phyloP scores from a whole-genome alignment of 2,888 invertebrate genomes.

The Chesias legatella region DNA sequence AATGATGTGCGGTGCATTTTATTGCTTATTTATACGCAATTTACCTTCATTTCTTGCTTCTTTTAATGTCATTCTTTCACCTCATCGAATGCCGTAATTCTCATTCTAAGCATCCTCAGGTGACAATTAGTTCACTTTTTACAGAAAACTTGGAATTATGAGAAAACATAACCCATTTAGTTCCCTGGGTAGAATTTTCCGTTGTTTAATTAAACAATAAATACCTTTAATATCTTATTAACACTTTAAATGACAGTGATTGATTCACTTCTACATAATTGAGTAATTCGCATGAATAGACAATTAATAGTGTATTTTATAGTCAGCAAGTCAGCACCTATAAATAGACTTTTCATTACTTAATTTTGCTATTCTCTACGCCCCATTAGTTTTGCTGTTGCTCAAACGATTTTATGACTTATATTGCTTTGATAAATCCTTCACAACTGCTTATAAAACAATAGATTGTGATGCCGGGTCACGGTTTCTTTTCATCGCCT shows the following conservation, averaged over 20 bases:
- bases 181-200: constrained; percentile 11
- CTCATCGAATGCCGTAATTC: constrained; percentile 29
- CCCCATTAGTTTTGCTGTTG: constrained; percentile 20
- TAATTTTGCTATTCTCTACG: constrained; percentile 20
- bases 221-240: constrained; percentile 31
- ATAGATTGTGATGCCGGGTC: no score
- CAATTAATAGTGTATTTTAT: constrained; percentile 22
- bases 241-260: constrained; percentile 37
- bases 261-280: constrained; percentile 32
- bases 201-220: constrained; percentile 17
- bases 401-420: constrained; percentile 6
- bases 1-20: constrained; percentile 28
- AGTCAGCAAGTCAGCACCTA: constrained; percentile 1
- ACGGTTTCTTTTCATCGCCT: no score
- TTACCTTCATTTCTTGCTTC: constrained; percentile 31
- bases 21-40: constrained; percentile 38
- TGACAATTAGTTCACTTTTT: constrained; percentile 17
- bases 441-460: no score
- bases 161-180: constrained; percentile 15
- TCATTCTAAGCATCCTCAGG: constrained; percentile 28
- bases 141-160: constrained; percentile 13
- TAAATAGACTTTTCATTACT: background rate
- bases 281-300: constrained; percentile 24
- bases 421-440: no score
- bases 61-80: constrained; percentile 37